Evolutionary conservation across 2,797 vertebrate species (phyloP).

Genomic region (Chloroceryle amazona): DNA sequence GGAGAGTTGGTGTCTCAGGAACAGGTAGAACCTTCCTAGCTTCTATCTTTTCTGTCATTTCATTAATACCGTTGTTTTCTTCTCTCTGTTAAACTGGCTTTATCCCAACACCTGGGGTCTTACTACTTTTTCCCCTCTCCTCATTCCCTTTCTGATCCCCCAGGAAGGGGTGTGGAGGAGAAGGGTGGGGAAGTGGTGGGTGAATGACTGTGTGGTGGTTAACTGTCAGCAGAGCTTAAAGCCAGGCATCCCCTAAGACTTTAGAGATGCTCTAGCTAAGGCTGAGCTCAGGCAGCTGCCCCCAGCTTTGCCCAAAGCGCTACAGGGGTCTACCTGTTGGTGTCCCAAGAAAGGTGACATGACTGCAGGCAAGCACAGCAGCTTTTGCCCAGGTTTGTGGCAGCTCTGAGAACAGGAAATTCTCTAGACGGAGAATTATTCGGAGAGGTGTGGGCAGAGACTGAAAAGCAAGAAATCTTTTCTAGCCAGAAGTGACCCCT

Average conservation of each 20-base stretch:
- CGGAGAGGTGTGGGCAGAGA: conserved; percentile 37
- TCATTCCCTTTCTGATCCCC: too few relatives aligned
- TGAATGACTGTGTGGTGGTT: too few relatives aligned
- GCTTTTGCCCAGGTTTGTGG: conserved; percentile 9
- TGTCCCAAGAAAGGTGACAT: not conserved
- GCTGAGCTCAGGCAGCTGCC: not conserved
- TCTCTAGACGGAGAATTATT: conserved; percentile 31
- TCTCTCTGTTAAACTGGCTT: too few relatives aligned
- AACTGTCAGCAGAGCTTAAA: too few relatives aligned
- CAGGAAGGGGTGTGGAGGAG: too few relatives aligned
- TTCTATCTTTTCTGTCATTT: too few relatives aligned
- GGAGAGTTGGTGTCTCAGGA: too few relatives aligned
- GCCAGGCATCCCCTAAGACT: not conserved
- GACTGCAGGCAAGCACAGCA: not conserved
- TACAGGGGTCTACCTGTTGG: fast-evolving
- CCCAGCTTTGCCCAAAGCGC: fast-evolving
- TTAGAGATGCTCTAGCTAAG: not conserved
- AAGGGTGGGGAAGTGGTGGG: too few relatives aligned
- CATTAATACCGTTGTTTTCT: too few relatives aligned
- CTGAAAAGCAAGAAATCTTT: conserved; percentile 16
- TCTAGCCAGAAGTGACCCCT: conserved; percentile 19
- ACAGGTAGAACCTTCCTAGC: too few relatives aligned
- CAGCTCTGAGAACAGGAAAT: conserved; percentile 60
- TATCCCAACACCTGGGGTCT: too few relatives aligned
- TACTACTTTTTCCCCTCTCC: too few relatives aligned